These are phyloP conservation scores for Anoplius nigerrimus DNA, from an alignment of 2,888 invertebrate species.

Conservation along the genomic window DNA sequence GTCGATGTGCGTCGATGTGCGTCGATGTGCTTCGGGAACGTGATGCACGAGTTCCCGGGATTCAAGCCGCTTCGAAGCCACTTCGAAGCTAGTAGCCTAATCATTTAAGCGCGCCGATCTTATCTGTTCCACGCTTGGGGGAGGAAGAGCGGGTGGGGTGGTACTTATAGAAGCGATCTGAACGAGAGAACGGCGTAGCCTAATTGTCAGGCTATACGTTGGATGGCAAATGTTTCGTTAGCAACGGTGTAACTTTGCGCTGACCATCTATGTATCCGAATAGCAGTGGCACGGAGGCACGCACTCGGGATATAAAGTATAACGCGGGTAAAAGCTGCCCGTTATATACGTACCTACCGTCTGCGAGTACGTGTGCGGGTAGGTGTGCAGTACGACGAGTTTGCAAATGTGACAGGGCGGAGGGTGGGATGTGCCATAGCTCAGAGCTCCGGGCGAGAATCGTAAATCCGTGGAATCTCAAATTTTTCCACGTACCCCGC, in stretches of 20 bases:
- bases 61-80: too few relatives aligned
- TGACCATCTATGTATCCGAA: constrained; percentile 40
- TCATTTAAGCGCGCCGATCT: too few relatives aligned
- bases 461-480: constrained; percentile 52
- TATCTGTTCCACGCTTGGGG: too few relatives aligned
- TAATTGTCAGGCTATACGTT: constrained; percentile 41
- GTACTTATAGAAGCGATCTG: background rate
- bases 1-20: too few relatives aligned
- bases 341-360: constrained; percentile 7
- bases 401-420: constrained; percentile 55
- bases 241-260: constrained; percentile 44
- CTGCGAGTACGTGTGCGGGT: too few relatives aligned
- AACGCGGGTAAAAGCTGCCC: constrained; percentile 46
- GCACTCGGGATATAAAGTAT: constrained; percentile 48
- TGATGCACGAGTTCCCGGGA: too few relatives aligned
- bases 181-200: constrained; percentile 37
- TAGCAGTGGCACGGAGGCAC: constrained; percentile 26
- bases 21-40: too few relatives aligned
- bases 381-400: constrained; percentile 49
- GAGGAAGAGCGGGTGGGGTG: too few relatives aligned
- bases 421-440: constrained; percentile 46
- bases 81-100: too few relatives aligned
- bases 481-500: constrained; percentile 31
- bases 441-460: constrained; percentile 46
- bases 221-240: constrained; percentile 42